These are phyloP conservation scores for Sardinella longiceps DNA, from an alignment of 2,797 vertebrate genomes.

Conservation along the genomic window DNA sequence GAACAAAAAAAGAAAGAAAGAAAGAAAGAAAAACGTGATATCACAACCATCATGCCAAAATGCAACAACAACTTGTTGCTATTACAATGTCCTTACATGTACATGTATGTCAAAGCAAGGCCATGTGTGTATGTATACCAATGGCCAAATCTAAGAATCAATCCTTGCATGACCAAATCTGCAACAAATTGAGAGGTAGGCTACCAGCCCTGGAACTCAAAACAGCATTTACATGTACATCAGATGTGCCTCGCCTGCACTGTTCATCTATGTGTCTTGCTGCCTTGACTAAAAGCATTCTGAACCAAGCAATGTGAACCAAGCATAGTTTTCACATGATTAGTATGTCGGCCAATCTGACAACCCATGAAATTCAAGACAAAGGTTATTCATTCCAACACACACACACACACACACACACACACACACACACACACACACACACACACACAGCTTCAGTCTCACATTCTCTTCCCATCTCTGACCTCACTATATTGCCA, in stretches of 20 bases:
- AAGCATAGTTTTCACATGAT: constrained; percentile 24
- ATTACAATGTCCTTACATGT: not conserved
- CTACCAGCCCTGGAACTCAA: not conserved
- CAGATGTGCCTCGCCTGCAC: not conserved
- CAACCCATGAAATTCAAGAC: constrained; percentile 43
- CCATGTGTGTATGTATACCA: not conserved
- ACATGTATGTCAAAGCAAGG: not conserved
- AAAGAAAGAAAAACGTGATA: not conserved
- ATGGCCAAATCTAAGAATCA: not conserved
- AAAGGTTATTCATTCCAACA: constrained; percentile 51
- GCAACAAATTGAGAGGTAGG: not conserved
- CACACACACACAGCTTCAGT: not conserved
- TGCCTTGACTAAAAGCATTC: not conserved
- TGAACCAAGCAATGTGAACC: not conserved
- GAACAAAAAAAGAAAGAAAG: too few species aligned
- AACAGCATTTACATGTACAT: not conserved
- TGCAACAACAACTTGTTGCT: not conserved
- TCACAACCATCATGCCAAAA: not conserved
- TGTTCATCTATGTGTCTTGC: not conserved
- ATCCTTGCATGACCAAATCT: not conserved
- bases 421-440: not conserved
- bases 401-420: not conserved
- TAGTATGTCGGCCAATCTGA: constrained; percentile 31
- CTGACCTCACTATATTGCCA: constrained; percentile 58
- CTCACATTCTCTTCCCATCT: constrained; percentile 47